Percentiles rank a stretch among this genome's conserved stretches.
Evolutionary conservation across 2,113 vertebrate genomes (phyloP).

Genomic region (Albula goreensis): DNA sequence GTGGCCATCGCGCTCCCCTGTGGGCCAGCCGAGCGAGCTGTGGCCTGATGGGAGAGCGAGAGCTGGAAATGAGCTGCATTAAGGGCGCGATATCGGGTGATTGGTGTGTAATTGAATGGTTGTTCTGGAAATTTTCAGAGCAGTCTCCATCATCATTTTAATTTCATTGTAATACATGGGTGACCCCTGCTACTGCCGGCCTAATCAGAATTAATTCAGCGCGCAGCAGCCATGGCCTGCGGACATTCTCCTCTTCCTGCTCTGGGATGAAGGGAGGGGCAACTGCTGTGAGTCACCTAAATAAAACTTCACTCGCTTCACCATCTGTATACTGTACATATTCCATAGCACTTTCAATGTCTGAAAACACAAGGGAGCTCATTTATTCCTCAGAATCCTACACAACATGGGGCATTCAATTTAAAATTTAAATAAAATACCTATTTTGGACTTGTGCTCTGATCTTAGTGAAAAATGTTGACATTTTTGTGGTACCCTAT

Average conservation of each 20-base stretch:
- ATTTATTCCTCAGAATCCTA: too few species aligned
- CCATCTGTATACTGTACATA: background rate
- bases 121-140: conserved; percentile 31
- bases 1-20: background rate
- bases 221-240: background rate
- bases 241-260: conserved; percentile 16
- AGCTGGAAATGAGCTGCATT: conserved; percentile 17
- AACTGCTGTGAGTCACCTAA: background rate
- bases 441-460: too few species aligned
- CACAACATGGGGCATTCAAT: too few species aligned
- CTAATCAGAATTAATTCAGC: conserved; percentile 37
- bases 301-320: background rate
- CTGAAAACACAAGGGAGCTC: too few species aligned
- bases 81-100: conserved; percentile 28
- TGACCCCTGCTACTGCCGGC: conserved; percentile 26
- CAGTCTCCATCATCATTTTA: conserved; percentile 36
- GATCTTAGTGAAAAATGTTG: too few species aligned
- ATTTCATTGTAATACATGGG: conserved; percentile 37
- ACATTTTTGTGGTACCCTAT: too few species aligned
- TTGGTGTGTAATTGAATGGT: conserved; percentile 48
- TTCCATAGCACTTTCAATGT: too few species aligned
- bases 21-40: background rate
- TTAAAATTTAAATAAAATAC: too few species aligned
- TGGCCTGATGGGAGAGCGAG: conserved; percentile 3
- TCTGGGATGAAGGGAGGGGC: background rate